phyloP scores from a whole-genome alignment of 1,140 invertebrate genomes.

The Halotydeus destructor region DNA sequence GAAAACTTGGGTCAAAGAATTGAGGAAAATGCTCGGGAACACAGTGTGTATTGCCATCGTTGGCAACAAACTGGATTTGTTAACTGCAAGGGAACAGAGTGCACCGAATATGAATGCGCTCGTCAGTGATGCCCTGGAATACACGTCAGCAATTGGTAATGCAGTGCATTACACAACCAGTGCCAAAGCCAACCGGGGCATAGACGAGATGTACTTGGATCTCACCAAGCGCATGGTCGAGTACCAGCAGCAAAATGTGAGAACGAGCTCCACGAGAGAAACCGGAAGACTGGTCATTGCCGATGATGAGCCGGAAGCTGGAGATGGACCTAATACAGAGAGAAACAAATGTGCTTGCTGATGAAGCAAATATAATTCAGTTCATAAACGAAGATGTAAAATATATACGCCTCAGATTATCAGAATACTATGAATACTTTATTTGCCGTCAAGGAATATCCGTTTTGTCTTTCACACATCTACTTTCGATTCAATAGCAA shows the following conservation, averaged over 20 bases:
- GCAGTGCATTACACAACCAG: constrained; percentile 88
- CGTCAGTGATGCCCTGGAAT: constrained; percentile 7
- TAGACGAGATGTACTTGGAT: constrained; percentile 79
- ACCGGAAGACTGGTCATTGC: too few species aligned
- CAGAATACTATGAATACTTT: too few species aligned
- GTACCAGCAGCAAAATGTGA: neutral
- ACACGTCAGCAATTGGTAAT: constrained; percentile 2
- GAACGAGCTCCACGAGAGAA: too few species aligned
- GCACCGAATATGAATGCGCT: constrained; percentile 5
- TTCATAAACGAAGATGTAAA: too few species aligned
- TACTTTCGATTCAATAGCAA: too few species aligned
- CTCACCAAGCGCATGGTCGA: constrained; percentile 36
- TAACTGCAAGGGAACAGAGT: neutral
- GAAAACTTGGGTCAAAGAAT: constrained; percentile 95
- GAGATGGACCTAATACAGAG: too few species aligned
- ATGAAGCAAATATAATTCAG: too few species aligned
- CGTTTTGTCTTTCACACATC: too few species aligned
- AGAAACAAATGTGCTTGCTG: too few species aligned
- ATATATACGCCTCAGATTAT: too few species aligned
- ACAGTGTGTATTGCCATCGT: constrained; percentile 80
- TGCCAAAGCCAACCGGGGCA: constrained; percentile 75
- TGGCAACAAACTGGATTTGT: constrained; percentile 89
- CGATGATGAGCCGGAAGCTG: too few species aligned
- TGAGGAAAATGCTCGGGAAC: constrained; percentile 83
- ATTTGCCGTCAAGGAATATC: too few species aligned